Base-by-base conservation (phyloP, 2,888 invertebrate genomes). In the Chrysodeixis includens region DNA sequence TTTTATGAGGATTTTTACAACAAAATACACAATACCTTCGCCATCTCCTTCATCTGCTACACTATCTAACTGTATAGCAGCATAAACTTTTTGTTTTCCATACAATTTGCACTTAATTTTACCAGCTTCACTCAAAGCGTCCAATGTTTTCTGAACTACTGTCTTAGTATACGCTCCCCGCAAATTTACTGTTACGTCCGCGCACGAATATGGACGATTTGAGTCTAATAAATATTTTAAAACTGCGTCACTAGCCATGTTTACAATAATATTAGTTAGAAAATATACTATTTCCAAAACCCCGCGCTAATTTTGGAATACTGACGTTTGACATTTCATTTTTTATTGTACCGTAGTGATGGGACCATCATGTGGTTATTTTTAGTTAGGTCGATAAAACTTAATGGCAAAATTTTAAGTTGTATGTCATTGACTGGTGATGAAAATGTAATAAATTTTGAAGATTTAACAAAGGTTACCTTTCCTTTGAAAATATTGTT, bases 51-150 rank as follows among this genome's bases (percentile, higher is more conserved):
- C 93, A 9, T 93, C 92, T 3, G 88, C 81, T 52, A 90, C 88
- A 65, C 89, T 91, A 51, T 95, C 92, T 51, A 92, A 92, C 92
- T 98, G 98, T 78, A 96, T 93, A 40, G 97, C 96, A 70, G 97
- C 97, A 88, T 98, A 99, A n/a, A 98, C 97, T 92, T 98, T 98
- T 90, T 98, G 98, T 89, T 99, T 99, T 5, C 98, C 98, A 89
- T 98, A 98, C 35, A 96, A 89, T 91, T 98, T 98, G 85, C 97
- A 97, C 71, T 94, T 95, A 40, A 98, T 95, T 89, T 92, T 93
- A 1, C 96, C 96, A 51, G 96, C 93, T 71, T 96, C 94, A 30
- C 96, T 96, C 69, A 99, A 91, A 59, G 96, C 93, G 81, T 98
- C 98, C 51, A 98, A 90, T 0, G 97, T 96, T 91, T 97, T 98